Evolutionary conservation across 2,888 invertebrate species (phyloP), one percentile per base, ranked within the genome.

Genomic region (Tipula lateralis): DNA sequence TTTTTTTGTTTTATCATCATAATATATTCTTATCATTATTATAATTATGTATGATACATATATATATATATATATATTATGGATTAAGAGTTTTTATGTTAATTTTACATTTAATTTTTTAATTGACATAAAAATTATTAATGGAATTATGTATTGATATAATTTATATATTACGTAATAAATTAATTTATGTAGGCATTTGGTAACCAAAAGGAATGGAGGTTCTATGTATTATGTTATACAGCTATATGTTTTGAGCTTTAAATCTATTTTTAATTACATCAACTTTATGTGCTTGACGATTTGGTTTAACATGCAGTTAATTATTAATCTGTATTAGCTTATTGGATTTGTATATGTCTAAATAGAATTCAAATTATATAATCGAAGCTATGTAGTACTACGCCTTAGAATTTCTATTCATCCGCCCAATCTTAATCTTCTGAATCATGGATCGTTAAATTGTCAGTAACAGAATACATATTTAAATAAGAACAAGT

Each of bases 91-190:
- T 66, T 66, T 44, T 66, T 24, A 66, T 66, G 66, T 66, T 66
- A 66, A 24, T 66, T 66, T 66, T 24, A 66, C 12, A 19, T 66
- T 66, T 66, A 66, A 66, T 66, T 66, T 50, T 50, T 66, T 66
- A 66, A 66, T 66, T 66, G 66, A 66, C 66, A 66, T 66, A 66
- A 19, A 66, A 66, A 66, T 66, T 66, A 66, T 66, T 24, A 66
- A 66, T 24, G 24, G 66, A n/a, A 66, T 50, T 50, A 66, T 66
- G 9, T 66, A n/a, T 39, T 39, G 39, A 32, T 32, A 32, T 32
- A n/a, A 44, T 44, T 44, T 36, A 36, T 36, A 9, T 36, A 9
- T 36, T 2, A 36, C 6, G n/a, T 44, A 39, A n/a, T 39, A 39
- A n/a, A 36, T 36, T 36, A 36, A 36, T 36, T 36, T 44, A 3